phyloP scores from a whole-genome alignment of 2,888 invertebrate genomes.

The Pyrrhosoma nymphula region DNA sequence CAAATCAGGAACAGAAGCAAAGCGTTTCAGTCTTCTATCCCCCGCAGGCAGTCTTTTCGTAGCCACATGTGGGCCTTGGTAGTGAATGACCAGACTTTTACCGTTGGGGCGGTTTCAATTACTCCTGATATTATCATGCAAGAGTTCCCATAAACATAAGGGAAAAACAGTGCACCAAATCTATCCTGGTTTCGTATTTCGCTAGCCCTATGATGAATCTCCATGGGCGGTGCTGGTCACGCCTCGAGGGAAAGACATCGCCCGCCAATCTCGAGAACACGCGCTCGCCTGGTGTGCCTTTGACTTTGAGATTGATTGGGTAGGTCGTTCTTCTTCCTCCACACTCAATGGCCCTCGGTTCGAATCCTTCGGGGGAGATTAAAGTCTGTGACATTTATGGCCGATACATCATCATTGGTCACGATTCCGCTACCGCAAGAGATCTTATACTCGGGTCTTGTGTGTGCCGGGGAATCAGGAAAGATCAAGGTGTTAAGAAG shows the following conservation, averaged over 20 bases:
- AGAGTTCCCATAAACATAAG: too few relatives aligned
- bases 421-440: neutral
- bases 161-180: too few relatives aligned
- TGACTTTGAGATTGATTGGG: conserved; percentile 20
- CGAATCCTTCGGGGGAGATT: conserved; percentile 51
- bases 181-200: neutral
- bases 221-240: neutral
- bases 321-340: neutral
- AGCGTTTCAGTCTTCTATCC: too few relatives aligned
- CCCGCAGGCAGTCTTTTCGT: too few relatives aligned
- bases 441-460: neutral
- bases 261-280: neutral
- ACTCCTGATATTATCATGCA: too few relatives aligned
- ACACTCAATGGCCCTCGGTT: conserved; percentile 2
- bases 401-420: conserved; percentile 55
- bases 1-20: too few relatives aligned
- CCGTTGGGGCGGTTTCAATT: too few relatives aligned
- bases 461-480: neutral
- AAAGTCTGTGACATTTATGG: conserved; percentile 40
- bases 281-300: neutral
- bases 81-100: too few relatives aligned
- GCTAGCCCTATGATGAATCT: neutral
- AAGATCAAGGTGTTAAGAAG: neutral
- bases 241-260: too few relatives aligned
- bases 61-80: too few relatives aligned